Conservation (phyloP, 2,113 vertebrate genomes). For the Addax nasomaculatus region DNA sequence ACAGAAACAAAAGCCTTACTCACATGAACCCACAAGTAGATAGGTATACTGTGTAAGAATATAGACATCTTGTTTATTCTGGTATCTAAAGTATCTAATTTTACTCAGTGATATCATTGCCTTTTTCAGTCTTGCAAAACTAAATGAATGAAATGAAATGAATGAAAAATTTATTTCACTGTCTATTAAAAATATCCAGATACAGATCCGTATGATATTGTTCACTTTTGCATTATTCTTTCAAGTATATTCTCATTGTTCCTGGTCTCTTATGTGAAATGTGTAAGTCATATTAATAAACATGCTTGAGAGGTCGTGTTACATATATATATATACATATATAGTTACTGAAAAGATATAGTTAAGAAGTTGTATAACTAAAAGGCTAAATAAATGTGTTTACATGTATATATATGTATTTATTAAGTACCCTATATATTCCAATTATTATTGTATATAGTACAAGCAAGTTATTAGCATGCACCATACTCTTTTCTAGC, state of each 20-base stretch:
- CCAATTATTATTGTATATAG: not conserved
- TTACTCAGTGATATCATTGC: not conserved
- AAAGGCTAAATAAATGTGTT: not conserved
- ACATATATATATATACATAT: not conserved
- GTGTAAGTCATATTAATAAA: not conserved
- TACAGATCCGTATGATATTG: not conserved
- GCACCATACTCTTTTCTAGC: not conserved
- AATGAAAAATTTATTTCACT: not conserved
- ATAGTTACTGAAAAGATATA: not conserved
- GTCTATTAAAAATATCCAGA: not conserved
- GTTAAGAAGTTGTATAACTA: not conserved
- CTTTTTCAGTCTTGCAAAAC: not conserved
- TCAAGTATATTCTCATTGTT: not conserved
- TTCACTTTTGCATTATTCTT: not conserved
- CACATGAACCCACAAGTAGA: not conserved
- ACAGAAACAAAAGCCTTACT: not conserved
- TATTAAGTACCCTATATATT: conserved; percentile 6
- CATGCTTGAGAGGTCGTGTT: not conserved
- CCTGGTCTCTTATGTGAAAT: not conserved
- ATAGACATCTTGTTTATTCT: not conserved
- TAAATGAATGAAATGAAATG: not conserved
- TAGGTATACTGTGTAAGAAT: not conserved
- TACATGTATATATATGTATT: not conserved
- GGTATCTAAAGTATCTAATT: not conserved
- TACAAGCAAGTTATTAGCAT: not conserved